Conservation (phyloP, 2,888 invertebrate genomes). For the Melipona bicolor region DNA sequence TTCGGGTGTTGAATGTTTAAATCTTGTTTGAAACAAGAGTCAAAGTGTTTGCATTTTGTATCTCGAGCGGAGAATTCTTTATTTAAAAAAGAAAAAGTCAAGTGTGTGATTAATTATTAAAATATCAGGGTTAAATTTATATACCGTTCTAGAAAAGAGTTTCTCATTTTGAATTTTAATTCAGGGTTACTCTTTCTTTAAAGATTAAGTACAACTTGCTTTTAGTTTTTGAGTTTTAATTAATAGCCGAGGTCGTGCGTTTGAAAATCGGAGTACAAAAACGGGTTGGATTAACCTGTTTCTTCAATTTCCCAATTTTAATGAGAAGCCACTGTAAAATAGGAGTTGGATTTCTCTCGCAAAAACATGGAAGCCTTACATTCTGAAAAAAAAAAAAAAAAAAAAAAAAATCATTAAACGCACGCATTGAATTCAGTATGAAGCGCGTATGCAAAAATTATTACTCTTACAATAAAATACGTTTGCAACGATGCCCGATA, state of each 20-base stretch:
- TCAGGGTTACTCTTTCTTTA: background rate
- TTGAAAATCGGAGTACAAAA: too few species aligned
- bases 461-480: background rate
- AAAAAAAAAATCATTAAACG: background rate
- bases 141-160: too few species aligned
- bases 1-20: background rate
- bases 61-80: background rate
- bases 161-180: too few species aligned
- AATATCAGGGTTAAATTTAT: too few species aligned
- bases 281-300: too few species aligned
- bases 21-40: background rate
- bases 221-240: too few species aligned
- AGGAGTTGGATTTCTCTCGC: background rate
- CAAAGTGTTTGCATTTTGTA: background rate
- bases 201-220: too few species aligned
- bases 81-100: too few species aligned
- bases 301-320: background rate
- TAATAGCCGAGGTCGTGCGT: too few species aligned
- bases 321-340: background rate
- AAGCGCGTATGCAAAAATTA: background rate
- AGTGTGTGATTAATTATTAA: too few species aligned
- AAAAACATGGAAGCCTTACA: too few species aligned
- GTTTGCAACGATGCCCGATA: background rate
- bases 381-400: too few species aligned
- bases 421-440: background rate